These are phyloP conservation scores for Myoxocephalus aenaeus DNA, from an alignment of 2,797 vertebrate species.

Conservation along the genomic window DNA sequence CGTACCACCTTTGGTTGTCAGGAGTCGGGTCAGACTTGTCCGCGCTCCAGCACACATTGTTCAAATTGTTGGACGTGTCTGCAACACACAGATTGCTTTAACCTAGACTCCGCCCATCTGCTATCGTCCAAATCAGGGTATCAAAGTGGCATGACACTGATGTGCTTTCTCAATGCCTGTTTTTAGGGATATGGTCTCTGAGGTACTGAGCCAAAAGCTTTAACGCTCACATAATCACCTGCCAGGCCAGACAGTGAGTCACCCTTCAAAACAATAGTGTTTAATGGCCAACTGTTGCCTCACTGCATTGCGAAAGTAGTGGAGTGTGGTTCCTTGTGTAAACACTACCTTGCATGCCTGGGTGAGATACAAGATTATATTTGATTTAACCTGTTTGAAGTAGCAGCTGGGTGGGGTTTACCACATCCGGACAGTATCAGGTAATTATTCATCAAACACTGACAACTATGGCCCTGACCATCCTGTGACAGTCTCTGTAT, in stretches of 20 bases:
- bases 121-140: slow-evolving; percentile 36
- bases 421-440: slow-evolving; percentile 19
- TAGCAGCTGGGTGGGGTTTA: slow-evolving; percentile 11
- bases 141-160: slow-evolving; percentile 17
- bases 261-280: slow-evolving; percentile 38
- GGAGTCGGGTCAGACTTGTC: slow-evolving; percentile 15
- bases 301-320: slow-evolving; percentile 42
- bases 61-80: slow-evolving; percentile 40
- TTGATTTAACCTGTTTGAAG: slow-evolving; percentile 15
- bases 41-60: slow-evolving; percentile 5
- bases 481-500: not conserved
- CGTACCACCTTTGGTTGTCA: slow-evolving; percentile 16
- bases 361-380: slow-evolving; percentile 31
- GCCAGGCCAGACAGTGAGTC: slow-evolving; percentile 60
- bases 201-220: slow-evolving; percentile 27
- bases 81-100: slow-evolving; percentile 24
- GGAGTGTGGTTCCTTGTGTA: slow-evolving; percentile 23
- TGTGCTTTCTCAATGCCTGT: slow-evolving; percentile 21
- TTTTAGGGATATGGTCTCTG: slow-evolving; percentile 44
- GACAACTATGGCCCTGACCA: not conserved
- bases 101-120: slow-evolving; percentile 28
- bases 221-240: slow-evolving; percentile 40
- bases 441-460: slow-evolving; percentile 34
- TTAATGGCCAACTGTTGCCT: slow-evolving; percentile 51
- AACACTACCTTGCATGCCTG: slow-evolving; percentile 17